phyloP scores from a whole-genome alignment of 2,113 vertebrate genomes.

The Lipotes vexillifer region DNA sequence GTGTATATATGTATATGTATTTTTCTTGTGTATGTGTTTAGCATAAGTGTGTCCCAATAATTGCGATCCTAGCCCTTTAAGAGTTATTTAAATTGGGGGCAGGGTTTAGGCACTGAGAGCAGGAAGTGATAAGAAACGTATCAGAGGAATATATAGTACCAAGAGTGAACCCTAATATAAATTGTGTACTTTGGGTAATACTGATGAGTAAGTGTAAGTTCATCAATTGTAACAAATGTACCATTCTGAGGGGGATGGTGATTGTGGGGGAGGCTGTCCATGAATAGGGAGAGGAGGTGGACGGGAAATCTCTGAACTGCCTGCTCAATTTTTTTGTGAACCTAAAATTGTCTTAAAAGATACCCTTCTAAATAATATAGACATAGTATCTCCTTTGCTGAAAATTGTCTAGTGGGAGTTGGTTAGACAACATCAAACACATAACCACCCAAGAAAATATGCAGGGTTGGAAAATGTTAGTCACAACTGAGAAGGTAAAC shows the following conservation, averaged over 20 bases:
- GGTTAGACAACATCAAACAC: background rate
- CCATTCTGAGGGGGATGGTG: background rate
- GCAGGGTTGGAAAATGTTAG: background rate
- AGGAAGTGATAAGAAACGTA: background rate
- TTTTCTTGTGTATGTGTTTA: background rate
- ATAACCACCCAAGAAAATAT: background rate
- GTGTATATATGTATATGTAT: fast-evolving
- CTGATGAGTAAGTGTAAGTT: background rate
- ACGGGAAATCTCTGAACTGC: background rate
- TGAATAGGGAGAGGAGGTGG: background rate
- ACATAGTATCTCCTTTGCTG: background rate
- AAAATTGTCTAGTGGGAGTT: background rate
- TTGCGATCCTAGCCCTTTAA: background rate
- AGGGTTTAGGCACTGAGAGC: background rate
- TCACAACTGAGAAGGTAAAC: background rate
- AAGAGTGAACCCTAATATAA: background rate
- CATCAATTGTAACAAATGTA: background rate
- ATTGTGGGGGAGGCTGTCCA: background rate
- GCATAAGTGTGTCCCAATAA: background rate
- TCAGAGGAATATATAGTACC: background rate
- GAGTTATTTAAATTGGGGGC: background rate
- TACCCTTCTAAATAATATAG: background rate
- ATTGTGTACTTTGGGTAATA: background rate
- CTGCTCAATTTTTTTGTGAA: background rate
- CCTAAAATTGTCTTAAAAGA: background rate